Percentiles rank a stretch among this genome's conserved stretches.
Conservation (phyloP, 2,888 invertebrate species). For the Sceliomorpha sp. region DNA sequence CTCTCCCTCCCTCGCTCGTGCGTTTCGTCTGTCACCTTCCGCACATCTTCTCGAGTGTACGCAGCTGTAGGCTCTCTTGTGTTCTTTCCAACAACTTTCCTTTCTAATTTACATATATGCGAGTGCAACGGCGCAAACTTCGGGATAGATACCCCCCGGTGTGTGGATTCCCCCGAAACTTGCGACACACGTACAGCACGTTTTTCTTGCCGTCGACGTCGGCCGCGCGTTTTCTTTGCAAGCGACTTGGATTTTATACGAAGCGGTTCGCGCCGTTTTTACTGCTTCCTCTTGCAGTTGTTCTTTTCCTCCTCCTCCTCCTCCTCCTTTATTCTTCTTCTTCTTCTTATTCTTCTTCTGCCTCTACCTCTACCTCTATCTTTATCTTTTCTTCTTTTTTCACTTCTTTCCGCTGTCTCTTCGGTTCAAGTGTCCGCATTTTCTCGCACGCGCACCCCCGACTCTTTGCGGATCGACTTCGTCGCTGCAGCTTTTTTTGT, state of each 20-base stretch:
- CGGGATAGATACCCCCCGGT: slow-evolving; percentile 35
- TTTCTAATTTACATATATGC: slow-evolving; percentile 43
- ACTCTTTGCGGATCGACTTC: no score
- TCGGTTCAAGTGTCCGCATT: no score
- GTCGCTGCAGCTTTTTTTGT: no score
- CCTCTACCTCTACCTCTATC: no score
- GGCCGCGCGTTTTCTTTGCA: neutral
- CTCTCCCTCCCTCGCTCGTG: neutral
- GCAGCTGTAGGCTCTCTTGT: slow-evolving; percentile 37
- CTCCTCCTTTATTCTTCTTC: no score
- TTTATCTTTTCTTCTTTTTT: no score
- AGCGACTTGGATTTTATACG: neutral
- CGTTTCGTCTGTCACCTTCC: slow-evolving; percentile 31
- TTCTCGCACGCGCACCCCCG: no score
- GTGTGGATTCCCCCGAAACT: slow-evolving; percentile 26
- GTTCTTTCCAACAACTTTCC: slow-evolving; percentile 36
- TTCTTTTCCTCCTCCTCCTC: no score
- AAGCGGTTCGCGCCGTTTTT: neutral
- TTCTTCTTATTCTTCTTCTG: no score
- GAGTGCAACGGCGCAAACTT: slow-evolving; percentile 29
- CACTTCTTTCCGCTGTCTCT: no score
- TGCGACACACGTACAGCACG: slow-evolving; percentile 1
- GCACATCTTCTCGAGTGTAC: slow-evolving; percentile 33
- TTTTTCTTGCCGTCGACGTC: no score
- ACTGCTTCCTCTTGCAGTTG: no score